phyloP scores from a whole-genome alignment of 1,140 invertebrate genomes.

The Elymnias hypermnestra region DNA sequence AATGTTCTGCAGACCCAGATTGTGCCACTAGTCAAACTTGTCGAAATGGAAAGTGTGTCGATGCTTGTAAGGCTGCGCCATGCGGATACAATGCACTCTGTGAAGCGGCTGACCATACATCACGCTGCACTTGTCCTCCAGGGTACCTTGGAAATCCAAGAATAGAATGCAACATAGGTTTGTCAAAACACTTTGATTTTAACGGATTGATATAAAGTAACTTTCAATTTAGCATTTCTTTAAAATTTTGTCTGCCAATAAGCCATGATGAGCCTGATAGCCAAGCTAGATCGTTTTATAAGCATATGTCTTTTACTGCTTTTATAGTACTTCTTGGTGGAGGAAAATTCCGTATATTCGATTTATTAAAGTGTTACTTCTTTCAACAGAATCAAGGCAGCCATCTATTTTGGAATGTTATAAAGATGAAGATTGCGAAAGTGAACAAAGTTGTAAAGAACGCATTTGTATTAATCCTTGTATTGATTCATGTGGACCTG shows the following conservation, averaged over 20 bases:
- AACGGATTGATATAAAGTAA: too few species aligned
- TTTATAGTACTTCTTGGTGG: too few species aligned
- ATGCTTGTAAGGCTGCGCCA: conserved; percentile 84
- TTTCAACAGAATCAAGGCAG: conserved; percentile 66
- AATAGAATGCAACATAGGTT: conserved; percentile 84
- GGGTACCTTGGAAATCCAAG: conserved; percentile 90
- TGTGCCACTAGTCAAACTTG: conserved; percentile 85
- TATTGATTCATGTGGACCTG: conserved; percentile 82
- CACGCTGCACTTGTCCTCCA: conserved; percentile 85
- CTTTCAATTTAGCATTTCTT: too few species aligned
- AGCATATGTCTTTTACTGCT: too few species aligned
- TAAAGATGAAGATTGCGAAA: conserved; percentile 84
- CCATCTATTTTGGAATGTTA: conserved; percentile 82
- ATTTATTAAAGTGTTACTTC: too few species aligned
- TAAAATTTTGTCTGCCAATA: too few species aligned
- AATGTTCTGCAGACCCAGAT: conserved; percentile 84
- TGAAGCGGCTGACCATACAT: conserved; percentile 83
- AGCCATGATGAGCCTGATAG: too few species aligned
- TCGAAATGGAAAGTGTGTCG: conserved; percentile 83
- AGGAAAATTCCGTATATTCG: too few species aligned
- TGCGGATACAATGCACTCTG: conserved; percentile 93
- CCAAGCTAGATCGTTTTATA: too few species aligned
- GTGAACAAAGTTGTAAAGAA: conserved; percentile 85
- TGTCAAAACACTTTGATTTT: too few species aligned
- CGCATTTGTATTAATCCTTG: conserved; percentile 89